Evolutionary conservation across 1,140 invertebrate genomes (phyloP).

Genomic region (Condylostylus longicornis): DNA sequence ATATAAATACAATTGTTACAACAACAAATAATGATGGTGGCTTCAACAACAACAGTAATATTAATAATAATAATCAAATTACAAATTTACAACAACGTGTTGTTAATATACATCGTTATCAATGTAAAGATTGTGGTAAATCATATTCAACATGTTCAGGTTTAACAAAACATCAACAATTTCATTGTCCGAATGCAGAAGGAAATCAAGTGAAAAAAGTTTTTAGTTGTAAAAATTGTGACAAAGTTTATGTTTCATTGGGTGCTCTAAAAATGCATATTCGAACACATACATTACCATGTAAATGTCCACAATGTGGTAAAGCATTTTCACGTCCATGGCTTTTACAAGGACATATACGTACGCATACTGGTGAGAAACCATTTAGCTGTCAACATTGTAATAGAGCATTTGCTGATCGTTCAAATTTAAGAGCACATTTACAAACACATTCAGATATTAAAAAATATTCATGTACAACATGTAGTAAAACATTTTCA

Average conservation of each 20-base stretch:
- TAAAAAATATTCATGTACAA: slow-evolving; percentile 89
- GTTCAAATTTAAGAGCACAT: slow-evolving; percentile 90
- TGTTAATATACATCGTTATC: slow-evolving; percentile 46
- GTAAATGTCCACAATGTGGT: slow-evolving; percentile 91
- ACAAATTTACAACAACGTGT: slow-evolving; percentile 11
- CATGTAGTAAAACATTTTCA: slow-evolving; percentile 90
- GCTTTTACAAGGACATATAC: slow-evolving; percentile 87
- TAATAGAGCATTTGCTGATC: slow-evolving; percentile 87
- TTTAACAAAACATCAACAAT: slow-evolving; percentile 87
- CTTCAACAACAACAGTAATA: slow-evolving; percentile 21
- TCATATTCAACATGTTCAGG: slow-evolving; percentile 95
- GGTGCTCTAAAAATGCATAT: slow-evolving; percentile 99
- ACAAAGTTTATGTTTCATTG: slow-evolving; percentile 87
- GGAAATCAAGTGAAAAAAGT: slow-evolving; percentile 75
- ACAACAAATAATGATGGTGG: slow-evolving; percentile 25
- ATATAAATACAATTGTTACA: slow-evolving; percentile 24
- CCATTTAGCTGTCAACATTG: slow-evolving; percentile 93
- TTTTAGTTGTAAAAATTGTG: slow-evolving; percentile 91
- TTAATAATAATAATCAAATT: slow-evolving; percentile 20
- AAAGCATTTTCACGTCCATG: slow-evolving; percentile 95
- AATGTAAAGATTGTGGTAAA: slow-evolving; percentile 85
- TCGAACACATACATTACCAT: slow-evolving; percentile 91
- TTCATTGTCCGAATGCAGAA: slow-evolving; percentile 76
- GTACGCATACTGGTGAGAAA: slow-evolving; percentile 92
- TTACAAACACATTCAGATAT: slow-evolving; percentile 95